These are phyloP conservation scores for Theonella swinhoei DNA, from an alignment of 37 sponge, comb jelly and placozoan species.

Conservation along the genomic window DNA sequence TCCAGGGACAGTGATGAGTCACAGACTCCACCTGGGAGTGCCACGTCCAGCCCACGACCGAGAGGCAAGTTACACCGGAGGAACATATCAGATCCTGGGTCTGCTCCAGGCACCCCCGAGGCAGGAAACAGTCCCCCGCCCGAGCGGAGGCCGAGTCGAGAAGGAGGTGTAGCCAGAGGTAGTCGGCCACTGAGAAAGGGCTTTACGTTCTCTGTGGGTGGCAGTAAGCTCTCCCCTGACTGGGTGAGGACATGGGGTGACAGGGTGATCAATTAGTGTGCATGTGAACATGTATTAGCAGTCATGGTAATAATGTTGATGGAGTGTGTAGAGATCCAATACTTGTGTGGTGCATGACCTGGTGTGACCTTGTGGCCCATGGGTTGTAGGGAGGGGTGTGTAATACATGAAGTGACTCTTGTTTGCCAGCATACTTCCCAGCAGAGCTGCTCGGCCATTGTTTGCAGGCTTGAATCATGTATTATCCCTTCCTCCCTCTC, in stretches of 20 bases:
- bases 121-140: not conserved
- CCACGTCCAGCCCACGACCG: not conserved
- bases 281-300: no score
- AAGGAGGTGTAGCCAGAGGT: not conserved
- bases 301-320: no score
- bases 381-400: no score
- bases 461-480: not conserved
- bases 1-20: not conserved
- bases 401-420: no score
- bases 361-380: no score
- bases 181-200: not conserved
- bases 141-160: not conserved
- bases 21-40: not conserved
- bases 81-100: not conserved
- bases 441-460: not conserved
- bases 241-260: no score
- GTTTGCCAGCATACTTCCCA: not conserved
- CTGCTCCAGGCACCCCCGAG: not conserved
- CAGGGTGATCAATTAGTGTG: no score
- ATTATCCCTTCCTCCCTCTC: not conserved
- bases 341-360: no score
- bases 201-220: not conserved
- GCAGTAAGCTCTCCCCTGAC: not conserved
- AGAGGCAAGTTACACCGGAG: constrained; percentile 1
- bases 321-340: not conserved